A percentile compares a stretch with the other conserved stretches of the same genome.
phyloP scores from a whole-genome alignment of 64 coral and sea anemone genomes.

The Montipora capricornis region DNA sequence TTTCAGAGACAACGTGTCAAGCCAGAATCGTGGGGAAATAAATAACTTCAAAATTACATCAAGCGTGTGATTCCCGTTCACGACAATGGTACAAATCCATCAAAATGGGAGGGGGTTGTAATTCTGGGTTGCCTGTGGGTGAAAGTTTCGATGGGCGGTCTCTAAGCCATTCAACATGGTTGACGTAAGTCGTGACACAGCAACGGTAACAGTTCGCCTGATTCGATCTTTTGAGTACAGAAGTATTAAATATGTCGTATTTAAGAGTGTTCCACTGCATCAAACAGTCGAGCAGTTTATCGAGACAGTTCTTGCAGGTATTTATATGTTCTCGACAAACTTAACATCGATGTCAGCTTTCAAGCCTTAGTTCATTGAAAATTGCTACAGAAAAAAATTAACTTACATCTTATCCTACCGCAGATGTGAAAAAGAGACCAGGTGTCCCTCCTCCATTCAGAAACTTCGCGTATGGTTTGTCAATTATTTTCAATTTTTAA shows the following conservation, averaged over 20 bases:
- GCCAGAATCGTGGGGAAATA: no score
- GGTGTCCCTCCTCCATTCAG: constrained; percentile 69
- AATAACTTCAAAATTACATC: no score
- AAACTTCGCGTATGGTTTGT: constrained; percentile 76
- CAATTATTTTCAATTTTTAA: background rate
- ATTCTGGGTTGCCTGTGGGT: background rate
- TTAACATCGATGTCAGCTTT: background rate
- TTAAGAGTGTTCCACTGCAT: constrained; percentile 73
- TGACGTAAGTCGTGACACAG: background rate
- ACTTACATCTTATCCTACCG: background rate
- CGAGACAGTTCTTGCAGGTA: constrained; percentile 68
- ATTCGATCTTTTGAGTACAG: constrained; percentile 98
- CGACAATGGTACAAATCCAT: no score
- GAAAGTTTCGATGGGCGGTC: background rate
- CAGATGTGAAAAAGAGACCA: constrained; percentile 65
- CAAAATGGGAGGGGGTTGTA: no score
- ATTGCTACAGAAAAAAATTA: background rate
- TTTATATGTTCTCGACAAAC: background rate
- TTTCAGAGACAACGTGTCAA: no score
- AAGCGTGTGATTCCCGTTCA: no score
- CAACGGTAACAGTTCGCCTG: constrained; percentile 79
- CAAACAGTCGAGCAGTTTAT: constrained; percentile 82
- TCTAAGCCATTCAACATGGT: constrained; percentile 21
- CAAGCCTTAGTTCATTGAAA: no score
- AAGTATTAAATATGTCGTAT: constrained; percentile 86